Evolutionary conservation across 1,140 invertebrate genomes (phyloP), one percentile per base, ranked within the genome.

Genomic region (Brachionus rubens): DNA sequence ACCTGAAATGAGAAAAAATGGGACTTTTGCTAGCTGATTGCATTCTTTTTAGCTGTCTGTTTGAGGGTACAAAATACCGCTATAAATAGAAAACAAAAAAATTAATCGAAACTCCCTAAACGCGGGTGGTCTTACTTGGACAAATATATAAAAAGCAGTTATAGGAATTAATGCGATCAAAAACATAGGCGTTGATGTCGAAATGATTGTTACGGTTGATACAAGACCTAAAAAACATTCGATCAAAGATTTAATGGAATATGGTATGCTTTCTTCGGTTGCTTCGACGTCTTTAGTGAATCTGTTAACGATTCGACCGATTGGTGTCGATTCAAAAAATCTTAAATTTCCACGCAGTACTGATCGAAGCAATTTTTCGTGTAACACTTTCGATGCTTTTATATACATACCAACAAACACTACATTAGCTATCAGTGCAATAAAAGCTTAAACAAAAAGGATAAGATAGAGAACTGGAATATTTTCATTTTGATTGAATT

Each of bases 21-120:
- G 96, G 96, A 10, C 94, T 98, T 59, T 94, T 88, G 14, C 92
- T 94, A 0, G 96, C 90, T 0, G 95, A 97, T 84, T 98, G 94
- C 26, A 99, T 82, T 54, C 96, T 88, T 86, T 96, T 98, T 75
- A 99, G 82, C 81, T 99, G 96, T 28, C 96, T 85, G 1, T 94
- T 97, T 0, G 94, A 92, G 0, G 90, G 87, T 59, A 98, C 92
- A 83, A 98, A 98, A 52, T 46, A 68, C 7, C 70, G 7, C 47
- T 65, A 28, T 78, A 67, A 40, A 16, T 28, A 48, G 50, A 14
- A 9, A 48, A n/a, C n/a, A n/a, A n/a, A n/a, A n/a, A n/a, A n/a
- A n/a, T n/a, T n/a, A n/a, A n/a, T n/a, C n/a, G n/a, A n/a, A n/a
- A n/a, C n/a, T n/a, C n/a, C n/a, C n/a, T n/a, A n/a, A n/a, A n/a